These are phyloP conservation scores for Catharus minimus DNA, from an alignment of 2,113 vertebrate genomes.

Conservation along the genomic window DNA sequence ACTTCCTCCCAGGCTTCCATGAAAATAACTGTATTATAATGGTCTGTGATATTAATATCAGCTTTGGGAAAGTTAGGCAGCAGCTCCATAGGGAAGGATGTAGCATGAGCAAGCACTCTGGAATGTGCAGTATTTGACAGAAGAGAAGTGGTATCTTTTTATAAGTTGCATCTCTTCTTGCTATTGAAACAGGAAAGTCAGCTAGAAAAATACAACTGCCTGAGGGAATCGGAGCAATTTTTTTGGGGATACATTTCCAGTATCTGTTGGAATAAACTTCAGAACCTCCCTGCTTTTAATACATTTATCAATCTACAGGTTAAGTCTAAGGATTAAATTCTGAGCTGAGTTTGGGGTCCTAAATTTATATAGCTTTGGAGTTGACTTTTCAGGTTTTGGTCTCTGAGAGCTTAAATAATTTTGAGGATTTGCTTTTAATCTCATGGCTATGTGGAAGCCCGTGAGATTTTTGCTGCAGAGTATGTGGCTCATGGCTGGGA, in stretches of 20 bases:
- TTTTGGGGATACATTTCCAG: background rate
- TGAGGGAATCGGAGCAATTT: background rate
- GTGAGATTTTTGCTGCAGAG: background rate
- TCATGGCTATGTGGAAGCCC: background rate
- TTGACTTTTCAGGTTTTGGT: background rate
- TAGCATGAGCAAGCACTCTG: slow-evolving; percentile 84
- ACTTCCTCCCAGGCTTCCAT: slow-evolving; percentile 96
- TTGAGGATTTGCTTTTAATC: background rate
- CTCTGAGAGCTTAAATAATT: background rate
- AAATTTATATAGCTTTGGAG: background rate
- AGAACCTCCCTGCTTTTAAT: background rate
- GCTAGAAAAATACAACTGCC: background rate
- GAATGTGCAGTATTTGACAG: slow-evolving; percentile 88
- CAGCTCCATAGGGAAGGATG: slow-evolving; percentile 84
- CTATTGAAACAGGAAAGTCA: background rate
- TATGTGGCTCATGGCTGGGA: background rate
- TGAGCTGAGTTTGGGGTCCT: background rate
- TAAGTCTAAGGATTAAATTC: background rate
- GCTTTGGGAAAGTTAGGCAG: slow-evolving; percentile 93
- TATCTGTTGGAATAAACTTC: background rate
- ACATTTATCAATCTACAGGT: background rate
- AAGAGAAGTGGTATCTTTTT: slow-evolving; percentile 65
- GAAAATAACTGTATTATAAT: slow-evolving; percentile 99
- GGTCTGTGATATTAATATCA: slow-evolving; percentile 98
- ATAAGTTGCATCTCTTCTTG: slow-evolving; percentile 42